These are phyloP conservation scores for Phalera bucephala DNA, from an alignment of 2,888 invertebrate genomes.

Conservation along the genomic window DNA sequence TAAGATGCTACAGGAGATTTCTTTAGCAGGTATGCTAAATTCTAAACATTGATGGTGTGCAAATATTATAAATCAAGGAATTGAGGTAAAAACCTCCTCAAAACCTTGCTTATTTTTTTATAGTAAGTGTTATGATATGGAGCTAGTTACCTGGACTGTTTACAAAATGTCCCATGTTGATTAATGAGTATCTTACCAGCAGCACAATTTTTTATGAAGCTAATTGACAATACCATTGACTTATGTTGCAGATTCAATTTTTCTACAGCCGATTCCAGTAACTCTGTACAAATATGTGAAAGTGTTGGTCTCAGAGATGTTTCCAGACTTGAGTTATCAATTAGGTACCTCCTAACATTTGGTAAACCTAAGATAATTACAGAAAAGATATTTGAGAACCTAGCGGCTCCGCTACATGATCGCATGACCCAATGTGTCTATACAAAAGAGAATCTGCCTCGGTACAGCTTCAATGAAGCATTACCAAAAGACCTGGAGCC, in stretches of 20 bases:
- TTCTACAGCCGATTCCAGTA: conserved; percentile 97
- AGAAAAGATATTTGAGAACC: conserved; percentile 59
- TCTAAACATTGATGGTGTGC: no score
- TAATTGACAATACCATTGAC: no score
- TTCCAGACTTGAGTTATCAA: conserved; percentile 91
- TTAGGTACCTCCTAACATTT: conserved; percentile 87
- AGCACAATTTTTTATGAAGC: no score
- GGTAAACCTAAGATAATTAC: conserved; percentile 54
- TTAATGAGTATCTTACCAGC: no score
- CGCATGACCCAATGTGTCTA: conserved; percentile 97
- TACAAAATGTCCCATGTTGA: no score
- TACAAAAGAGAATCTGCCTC: conserved; percentile 84
- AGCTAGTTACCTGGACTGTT: no score
- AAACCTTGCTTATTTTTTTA: no score
- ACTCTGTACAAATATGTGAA: conserved; percentile 96
- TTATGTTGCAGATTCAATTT: conserved; percentile 90
- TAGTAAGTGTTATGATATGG: no score
- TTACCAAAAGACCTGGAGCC: conserved; percentile 85
- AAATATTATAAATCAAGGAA: no score
- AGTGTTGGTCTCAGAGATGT: conserved; percentile 91
- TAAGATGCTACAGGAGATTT: no score
- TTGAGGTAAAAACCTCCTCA: no score
- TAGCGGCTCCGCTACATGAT: conserved; percentile 89
- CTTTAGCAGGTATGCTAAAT: no score
- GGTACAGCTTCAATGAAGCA: conserved; percentile 86